Percentiles rank a stretch among this genome's conserved stretches.
phyloP scores from a whole-genome alignment of 1,140 invertebrate genomes.

The Drosophila eugracilis region DNA sequence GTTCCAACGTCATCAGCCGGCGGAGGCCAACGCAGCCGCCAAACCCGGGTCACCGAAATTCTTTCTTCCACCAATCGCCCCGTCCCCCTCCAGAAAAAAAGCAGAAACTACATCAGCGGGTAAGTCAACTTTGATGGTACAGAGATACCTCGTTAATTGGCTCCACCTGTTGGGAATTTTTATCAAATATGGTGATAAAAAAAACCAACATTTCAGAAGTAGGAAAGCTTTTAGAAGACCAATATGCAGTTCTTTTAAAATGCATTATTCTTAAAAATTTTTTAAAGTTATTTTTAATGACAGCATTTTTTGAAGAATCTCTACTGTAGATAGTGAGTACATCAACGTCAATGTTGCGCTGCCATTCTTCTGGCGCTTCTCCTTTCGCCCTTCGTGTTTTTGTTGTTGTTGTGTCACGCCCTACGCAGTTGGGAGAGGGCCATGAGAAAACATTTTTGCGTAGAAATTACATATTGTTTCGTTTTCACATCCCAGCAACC shows the following conservation, averaged over 20 bases:
- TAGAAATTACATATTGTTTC: slow-evolving; percentile 55
- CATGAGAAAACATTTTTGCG: slow-evolving; percentile 51
- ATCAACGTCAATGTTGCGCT: slow-evolving; percentile 35
- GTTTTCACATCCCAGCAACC: slow-evolving; percentile 32
- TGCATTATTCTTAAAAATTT: too few species aligned
- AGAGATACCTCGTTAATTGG: slow-evolving; percentile 6
- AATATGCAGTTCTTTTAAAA: too few species aligned
- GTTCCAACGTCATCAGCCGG: slow-evolving; percentile 43
- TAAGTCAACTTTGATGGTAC: slow-evolving; percentile 27
- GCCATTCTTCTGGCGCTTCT: slow-evolving; percentile 18
- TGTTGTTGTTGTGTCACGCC: slow-evolving; percentile 31
- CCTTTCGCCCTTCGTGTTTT: slow-evolving; percentile 15
- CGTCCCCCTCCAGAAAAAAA: not conserved
- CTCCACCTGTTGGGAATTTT: not conserved
- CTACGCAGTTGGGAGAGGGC: too few species aligned
- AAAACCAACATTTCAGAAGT: too few species aligned
- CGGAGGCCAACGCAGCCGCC: slow-evolving; percentile 28
- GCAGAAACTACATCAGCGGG: slow-evolving; percentile 5
- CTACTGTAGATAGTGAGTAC: slow-evolving; percentile 29
- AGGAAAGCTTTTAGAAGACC: too few species aligned
- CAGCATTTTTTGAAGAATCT: not conserved
- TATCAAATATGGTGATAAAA: too few species aligned
- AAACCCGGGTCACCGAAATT: slow-evolving; percentile 38
- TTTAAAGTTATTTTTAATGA: too few species aligned
- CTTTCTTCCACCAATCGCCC: slow-evolving; percentile 3